phyloP scores from a whole-genome alignment of 2,888 invertebrate genomes.

The Cyrtodaria siliqua region DNA sequence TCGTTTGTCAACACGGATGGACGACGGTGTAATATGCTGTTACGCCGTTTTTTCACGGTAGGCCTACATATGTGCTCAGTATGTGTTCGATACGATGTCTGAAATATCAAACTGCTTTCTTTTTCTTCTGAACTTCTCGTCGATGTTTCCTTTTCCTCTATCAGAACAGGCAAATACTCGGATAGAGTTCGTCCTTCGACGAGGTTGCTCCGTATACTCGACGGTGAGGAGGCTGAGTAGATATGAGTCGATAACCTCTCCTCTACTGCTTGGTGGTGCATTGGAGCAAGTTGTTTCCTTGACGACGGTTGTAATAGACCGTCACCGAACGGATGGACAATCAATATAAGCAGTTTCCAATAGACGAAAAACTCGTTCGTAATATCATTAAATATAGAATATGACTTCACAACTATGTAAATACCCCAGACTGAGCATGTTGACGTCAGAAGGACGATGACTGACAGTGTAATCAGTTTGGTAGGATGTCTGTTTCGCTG shows the following conservation, averaged over 20 bases:
- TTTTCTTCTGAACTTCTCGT: neutral
- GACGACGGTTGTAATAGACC: slow-evolving; percentile 34
- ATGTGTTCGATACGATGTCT: too few species aligned
- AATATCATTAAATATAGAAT: slow-evolving; percentile 11
- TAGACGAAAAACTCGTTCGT: slow-evolving; percentile 27
- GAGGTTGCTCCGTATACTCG: neutral
- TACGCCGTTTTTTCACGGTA: neutral
- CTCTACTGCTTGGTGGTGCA: slow-evolving; percentile 4
- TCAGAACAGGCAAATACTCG: slow-evolving; percentile 11
- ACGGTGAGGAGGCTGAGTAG: slow-evolving; percentile 3
- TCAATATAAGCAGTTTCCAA: slow-evolving; percentile 33
- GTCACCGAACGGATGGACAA: slow-evolving; percentile 48
- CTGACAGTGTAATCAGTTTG: slow-evolving; percentile 39
- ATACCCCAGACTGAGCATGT: slow-evolving; percentile 34
- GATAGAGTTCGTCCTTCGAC: neutral
- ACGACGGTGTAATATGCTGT: slow-evolving; percentile 9
- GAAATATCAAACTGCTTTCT: neutral
- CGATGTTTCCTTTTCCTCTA: slow-evolving; percentile 20
- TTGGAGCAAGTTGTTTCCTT: too few species aligned
- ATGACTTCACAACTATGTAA: slow-evolving; percentile 13
- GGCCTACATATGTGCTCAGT: neutral
- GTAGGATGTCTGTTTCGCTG: slow-evolving; percentile 35
- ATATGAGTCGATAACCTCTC: slow-evolving; percentile 9
- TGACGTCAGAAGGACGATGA: slow-evolving; percentile 14
- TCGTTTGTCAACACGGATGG: slow-evolving; percentile 19